Percentiles rank a stretch among this genome's conserved stretches.
These are phyloP conservation scores for Apeira syringaria DNA, from an alignment of 2,888 invertebrate genomes.

Conservation along the genomic window DNA sequence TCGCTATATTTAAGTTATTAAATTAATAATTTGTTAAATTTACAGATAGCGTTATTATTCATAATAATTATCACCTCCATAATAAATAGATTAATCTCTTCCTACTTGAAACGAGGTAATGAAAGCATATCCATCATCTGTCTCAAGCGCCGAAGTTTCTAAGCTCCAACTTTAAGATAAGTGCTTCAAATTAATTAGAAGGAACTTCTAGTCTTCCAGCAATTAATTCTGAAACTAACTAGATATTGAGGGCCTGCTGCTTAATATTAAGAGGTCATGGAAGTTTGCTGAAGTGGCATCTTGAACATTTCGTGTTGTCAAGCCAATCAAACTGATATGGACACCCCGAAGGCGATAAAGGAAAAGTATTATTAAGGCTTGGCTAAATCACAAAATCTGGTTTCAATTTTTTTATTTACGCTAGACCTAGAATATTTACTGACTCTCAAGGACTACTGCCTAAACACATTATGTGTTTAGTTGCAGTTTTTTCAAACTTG, in stretches of 20 bases:
- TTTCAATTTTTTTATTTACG: too few relatives aligned
- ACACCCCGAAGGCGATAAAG: too few relatives aligned
- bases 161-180: conserved; percentile 51
- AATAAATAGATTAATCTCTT: conserved; percentile 22
- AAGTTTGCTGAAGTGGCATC: conserved; percentile 1
- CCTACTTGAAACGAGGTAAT: conserved; percentile 18
- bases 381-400: too few relatives aligned
- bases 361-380: too few relatives aligned
- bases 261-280: conserved; percentile 8
- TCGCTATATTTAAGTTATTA: too few relatives aligned
- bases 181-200: conserved; percentile 60
- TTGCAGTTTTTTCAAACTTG: too few relatives aligned
- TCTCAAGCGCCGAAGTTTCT: conserved; percentile 31
- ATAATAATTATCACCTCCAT: conserved; percentile 2
- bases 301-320: background rate
- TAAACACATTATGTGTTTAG: too few relatives aligned
- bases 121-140: conserved; percentile 29
- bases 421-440: too few relatives aligned
- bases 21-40: too few relatives aligned
- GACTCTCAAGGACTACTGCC: too few relatives aligned
- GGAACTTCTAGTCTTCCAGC: conserved; percentile 53
- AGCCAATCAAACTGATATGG: too few relatives aligned
- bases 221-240: conserved; percentile 42
- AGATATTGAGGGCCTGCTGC: conserved; percentile 22
- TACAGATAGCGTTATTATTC: too few relatives aligned